Evolutionary conservation across 1,140 invertebrate genomes (phyloP), one percentile per base, ranked within the genome.

Genomic region (Eumaeus atala): DNA sequence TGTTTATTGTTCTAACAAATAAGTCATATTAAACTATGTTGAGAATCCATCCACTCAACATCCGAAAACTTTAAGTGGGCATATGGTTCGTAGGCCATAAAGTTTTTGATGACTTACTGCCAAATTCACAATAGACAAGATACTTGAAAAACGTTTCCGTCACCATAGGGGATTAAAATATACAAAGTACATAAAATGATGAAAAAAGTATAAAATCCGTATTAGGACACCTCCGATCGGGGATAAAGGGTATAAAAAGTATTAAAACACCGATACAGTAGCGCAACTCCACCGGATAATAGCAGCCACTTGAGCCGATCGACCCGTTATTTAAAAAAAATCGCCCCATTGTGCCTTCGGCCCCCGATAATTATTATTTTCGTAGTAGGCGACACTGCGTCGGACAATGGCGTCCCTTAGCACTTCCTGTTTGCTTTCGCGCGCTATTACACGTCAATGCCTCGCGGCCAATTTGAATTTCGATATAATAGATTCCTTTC

Each of bases 321-420:
- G 80, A 82, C 69, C 77, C 70, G 77, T 79, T 84, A 81, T 82
- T 82, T 79, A 72, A 71, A 77, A 80, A 74, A 72, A 68, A 66
- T 58, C 52, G 49, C 53, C 59, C 77, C 58, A 80, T 85, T 82
- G 74, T 76, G 59, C 57, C 64, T 55, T 64, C 77, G 72, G 66
- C 82, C 82, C 82, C 70, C 68, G 74, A 80, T 84, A 86, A 86
- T 86, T 86, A 86, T 84, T 83, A 83, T 86, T 85, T 85, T 84
- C 70, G 73, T 84, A 85, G 79, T 80, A 83, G 78, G 79, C 79
- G 78, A 85, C 82, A 84, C 76, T 77, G 77, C 58, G 48, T 52
- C 72, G 71, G 64, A 84, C 80, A 84, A 86, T 86, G 73, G 74
- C 66, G 61, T 67, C 74, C 71, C 77, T n/a, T 66, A 71, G 74